Conservation (phyloP, 23 tunicate genomes). For the Styela clava region DNA sequence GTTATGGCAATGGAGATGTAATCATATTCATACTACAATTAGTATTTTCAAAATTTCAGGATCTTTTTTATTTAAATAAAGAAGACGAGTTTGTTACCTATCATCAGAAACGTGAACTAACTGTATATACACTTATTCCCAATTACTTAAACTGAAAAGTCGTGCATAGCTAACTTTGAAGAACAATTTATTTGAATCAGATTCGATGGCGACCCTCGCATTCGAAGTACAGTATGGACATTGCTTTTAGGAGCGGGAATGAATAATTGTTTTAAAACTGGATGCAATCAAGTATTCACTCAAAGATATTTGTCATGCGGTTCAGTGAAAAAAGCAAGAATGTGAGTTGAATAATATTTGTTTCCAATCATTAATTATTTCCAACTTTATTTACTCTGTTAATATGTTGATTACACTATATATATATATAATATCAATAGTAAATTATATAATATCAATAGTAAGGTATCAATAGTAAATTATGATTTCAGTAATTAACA, state of each 20-base stretch:
- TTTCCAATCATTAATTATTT: too few species aligned
- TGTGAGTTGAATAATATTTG: background rate
- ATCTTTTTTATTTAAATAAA: too few species aligned
- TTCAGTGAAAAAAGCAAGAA: conserved; percentile 1
- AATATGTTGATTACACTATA: background rate
- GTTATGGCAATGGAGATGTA: too few species aligned
- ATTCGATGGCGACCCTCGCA: background rate
- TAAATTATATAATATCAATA: background rate
- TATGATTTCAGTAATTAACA: background rate
- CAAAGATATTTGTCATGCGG: conserved; percentile 22
- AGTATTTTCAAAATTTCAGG: background rate
- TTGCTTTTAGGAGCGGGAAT: background rate
- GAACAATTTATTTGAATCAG: background rate
- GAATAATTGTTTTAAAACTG: conserved; percentile 12
- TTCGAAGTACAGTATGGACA: conserved; percentile 1
- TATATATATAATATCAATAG: too few species aligned
- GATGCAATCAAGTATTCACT: conserved; percentile 17
- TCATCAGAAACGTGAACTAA: too few species aligned
- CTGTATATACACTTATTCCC: too few species aligned
- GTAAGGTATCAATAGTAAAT: too few species aligned
- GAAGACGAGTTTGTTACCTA: too few species aligned
- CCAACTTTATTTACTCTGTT: too few species aligned
- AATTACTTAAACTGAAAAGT: too few species aligned
- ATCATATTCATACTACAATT: background rate
- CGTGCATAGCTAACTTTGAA: background rate